Conservation (phyloP, 1,140 invertebrate genomes). For the Drosophila nigromelanica region DNA sequence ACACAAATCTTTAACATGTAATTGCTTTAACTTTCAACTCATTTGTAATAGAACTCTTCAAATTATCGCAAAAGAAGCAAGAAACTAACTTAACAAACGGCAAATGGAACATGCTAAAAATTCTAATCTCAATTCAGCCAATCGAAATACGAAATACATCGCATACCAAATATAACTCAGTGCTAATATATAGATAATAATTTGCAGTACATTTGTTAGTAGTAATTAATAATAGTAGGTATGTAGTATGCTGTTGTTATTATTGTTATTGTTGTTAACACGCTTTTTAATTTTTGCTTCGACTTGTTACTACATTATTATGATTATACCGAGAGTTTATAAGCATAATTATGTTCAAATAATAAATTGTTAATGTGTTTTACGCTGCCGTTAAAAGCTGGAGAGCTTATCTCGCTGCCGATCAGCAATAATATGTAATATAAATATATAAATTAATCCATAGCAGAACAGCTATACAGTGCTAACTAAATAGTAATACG, state of each 20-base stretch:
- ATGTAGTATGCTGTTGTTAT: slow-evolving; percentile 70
- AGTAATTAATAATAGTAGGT: slow-evolving; percentile 50
- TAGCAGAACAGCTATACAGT: slow-evolving; percentile 30
- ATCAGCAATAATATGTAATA: slow-evolving; percentile 23
- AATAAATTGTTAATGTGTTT: slow-evolving; percentile 50
- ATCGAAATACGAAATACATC: slow-evolving; percentile 47
- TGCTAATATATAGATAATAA: slow-evolving; percentile 64
- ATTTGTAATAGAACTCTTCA: slow-evolving; percentile 20
- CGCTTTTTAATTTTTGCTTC: slow-evolving; percentile 54
- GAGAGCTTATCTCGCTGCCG: slow-evolving; percentile 28
- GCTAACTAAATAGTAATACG: slow-evolving; percentile 33
- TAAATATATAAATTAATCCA: slow-evolving; percentile 40
- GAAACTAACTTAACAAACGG: slow-evolving; percentile 51
- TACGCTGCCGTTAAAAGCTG: slow-evolving; percentile 7
- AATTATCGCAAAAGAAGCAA: slow-evolving; percentile 43
- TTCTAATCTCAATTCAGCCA: slow-evolving; percentile 56
- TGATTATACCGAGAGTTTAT: slow-evolving; percentile 61
- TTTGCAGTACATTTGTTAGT: slow-evolving; percentile 58
- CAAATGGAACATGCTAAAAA: slow-evolving; percentile 39
- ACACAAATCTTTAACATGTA: slow-evolving; percentile 57
- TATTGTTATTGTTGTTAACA: slow-evolving; percentile 70
- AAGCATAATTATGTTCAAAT: slow-evolving; percentile 76
- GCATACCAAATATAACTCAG: slow-evolving; percentile 59
- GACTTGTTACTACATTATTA: slow-evolving; percentile 59
- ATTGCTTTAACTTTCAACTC: slow-evolving; percentile 28